These are phyloP conservation scores for Epizoanthus scotinus DNA, from an alignment of 92 coral and sea anemone species.

Conservation along the genomic window DNA sequence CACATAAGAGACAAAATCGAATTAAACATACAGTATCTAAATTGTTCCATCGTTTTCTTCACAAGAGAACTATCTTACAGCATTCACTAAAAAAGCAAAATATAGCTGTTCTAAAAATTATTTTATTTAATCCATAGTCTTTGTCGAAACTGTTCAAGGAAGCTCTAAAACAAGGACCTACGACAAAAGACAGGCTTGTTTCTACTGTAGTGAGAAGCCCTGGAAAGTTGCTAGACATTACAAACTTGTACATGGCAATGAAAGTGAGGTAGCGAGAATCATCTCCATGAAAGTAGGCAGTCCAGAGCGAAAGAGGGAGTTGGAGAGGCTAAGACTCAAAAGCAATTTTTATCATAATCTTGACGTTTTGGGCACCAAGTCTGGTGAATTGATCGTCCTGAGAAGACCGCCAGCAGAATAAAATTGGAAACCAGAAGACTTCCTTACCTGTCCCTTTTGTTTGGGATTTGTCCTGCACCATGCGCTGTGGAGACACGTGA, in stretches of 20 bases:
- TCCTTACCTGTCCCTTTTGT: constrained; percentile 11
- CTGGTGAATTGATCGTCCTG: constrained; percentile 19
- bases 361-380: not conserved
- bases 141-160: no score
- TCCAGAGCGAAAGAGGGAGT: not conserved
- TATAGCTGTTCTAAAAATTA: no score
- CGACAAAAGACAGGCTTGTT: constrained; percentile 22
- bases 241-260: constrained; percentile 1
- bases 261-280: not conserved
- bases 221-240: not conserved
- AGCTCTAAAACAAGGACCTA: not conserved
- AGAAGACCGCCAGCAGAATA: constrained; percentile 18
- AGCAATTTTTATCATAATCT: constrained; percentile 23
- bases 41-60: no score
- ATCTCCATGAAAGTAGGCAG: not conserved
- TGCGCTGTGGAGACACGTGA: constrained; percentile 27
- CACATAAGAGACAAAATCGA: no score
- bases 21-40: no score
- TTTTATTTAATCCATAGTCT: no score
- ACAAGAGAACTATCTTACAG: no score
- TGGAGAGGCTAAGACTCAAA: constrained; percentile 5
- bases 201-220: not conserved
- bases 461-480: constrained; percentile 8
- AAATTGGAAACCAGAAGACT: not conserved
- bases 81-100: no score